Base-by-base conservation (phyloP, 2,113 vertebrate species). In the Myrmecobius fasciatus region DNA sequence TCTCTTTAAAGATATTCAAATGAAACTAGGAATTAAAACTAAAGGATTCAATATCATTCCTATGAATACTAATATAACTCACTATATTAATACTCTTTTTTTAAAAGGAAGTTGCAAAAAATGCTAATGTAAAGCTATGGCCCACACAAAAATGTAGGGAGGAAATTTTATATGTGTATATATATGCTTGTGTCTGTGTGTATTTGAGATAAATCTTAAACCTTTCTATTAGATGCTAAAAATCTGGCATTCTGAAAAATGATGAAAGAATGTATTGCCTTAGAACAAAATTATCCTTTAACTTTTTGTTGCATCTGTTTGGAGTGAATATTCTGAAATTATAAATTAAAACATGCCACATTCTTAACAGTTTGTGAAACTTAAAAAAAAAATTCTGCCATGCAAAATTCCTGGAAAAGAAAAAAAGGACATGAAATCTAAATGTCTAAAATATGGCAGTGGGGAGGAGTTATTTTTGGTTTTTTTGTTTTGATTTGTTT, bases 291-390 rank as follows among this genome's bases (percentile, higher is more conserved):
- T 92, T 54, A 48, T 92, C 90, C 89, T n/a, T n/a, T 36, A 47
- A 24, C 52, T 95, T 88, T 91, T 53, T n/a, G 92, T 91, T 93
- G 51, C 11, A 52, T 93, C 90, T 94, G 93, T 83, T 90, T 90
- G 3, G 20, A 94, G 1, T 89, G 7, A 93, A 92, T 92, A 93
- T 90, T 94, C n/a, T 92, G 26, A 94, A 89, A 31, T 56, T 89
- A 90, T 89, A 91, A 95, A 60, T 95, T 83, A 97, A 97, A 97
- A 91, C 46, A 96, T 0, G 0, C 24, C 52, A 83, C 60, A 92
- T 92, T 83, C 83, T 91, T 83, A 91, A 91, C 51, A 92, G 3
- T 31, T 1, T 91, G 26, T 2, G 48, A 91, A 92, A 43, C 90
- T 97, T 94, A 89, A 95, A 93, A 10, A 75, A 94, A 10, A 75